phyloP scores from a whole-genome alignment of 2,888 invertebrate genomes.

The Loripinus fragilis region DNA sequence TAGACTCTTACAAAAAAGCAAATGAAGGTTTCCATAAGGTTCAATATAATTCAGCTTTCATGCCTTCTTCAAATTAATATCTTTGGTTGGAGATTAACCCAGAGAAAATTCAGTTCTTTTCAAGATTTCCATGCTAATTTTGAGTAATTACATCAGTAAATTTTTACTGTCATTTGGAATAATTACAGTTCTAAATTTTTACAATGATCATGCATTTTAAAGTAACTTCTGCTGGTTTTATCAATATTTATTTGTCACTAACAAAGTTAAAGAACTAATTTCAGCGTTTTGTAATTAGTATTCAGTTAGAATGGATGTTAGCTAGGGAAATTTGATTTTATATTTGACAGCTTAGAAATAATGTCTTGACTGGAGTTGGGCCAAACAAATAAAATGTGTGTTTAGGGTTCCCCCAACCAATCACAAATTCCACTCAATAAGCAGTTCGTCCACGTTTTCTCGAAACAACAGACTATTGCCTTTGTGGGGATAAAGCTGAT shows the following conservation, averaged over 20 bases:
- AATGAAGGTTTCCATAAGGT: no score
- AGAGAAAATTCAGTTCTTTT: neutral
- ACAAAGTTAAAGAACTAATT: slow-evolving; percentile 20
- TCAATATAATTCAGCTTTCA: no score
- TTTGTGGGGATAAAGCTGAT: no score
- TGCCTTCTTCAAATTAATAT: no score
- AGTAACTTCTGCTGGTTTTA: slow-evolving; percentile 17
- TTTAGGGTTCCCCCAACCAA: no score
- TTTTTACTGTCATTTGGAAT: slow-evolving; percentile 18
- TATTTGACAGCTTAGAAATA: slow-evolving; percentile 44
- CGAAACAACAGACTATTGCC: no score
- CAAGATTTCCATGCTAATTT: slow-evolving; percentile 16
- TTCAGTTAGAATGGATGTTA: slow-evolving; percentile 51
- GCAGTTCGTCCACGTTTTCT: no score
- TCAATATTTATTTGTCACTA: slow-evolving; percentile 18
- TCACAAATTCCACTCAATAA: no score
- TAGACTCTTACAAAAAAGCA: no score
- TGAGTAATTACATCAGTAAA: slow-evolving; percentile 14
- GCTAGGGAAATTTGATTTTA: slow-evolving; percentile 62
- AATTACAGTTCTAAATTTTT: slow-evolving; percentile 15
- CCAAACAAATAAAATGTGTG: no score
- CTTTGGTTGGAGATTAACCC: neutral
- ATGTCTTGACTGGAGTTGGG: slow-evolving; percentile 40
- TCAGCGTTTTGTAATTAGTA: slow-evolving; percentile 44
- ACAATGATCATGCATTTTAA: slow-evolving; percentile 16